Evolutionary conservation across 2,113 vertebrate species (phyloP), one percentile per base, ranked within the genome.

Genomic region (Stegostoma tigrinum): DNA sequence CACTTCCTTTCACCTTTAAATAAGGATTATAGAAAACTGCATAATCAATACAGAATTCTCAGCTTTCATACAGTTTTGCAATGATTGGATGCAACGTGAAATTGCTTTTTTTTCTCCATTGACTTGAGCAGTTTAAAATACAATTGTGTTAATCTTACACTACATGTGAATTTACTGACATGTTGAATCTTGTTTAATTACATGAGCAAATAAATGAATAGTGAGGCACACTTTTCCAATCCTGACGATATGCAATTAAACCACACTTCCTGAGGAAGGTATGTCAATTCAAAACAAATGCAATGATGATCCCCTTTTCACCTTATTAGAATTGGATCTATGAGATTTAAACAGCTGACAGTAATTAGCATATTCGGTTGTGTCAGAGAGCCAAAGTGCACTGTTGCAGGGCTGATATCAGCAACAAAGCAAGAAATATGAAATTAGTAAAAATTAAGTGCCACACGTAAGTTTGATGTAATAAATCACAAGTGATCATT

Each of bases 251-350:
- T 97, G 96, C 97, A 97, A 96, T 97, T 98, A 97, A 96, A 97
- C 96, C 97, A 97, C 97, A 97, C 97, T 97, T 96, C n/a, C 52
- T 96, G 38, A 97, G 96, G 96, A 97, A 95, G 97, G 97, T 96
- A 96, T 97, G 96, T 97, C 97, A 97, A 97, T 96, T 90, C 97
- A 97, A 97, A 97, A 97, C 97, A 97, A 97, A 97, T 96, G 96
- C 96, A 98, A 98, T 98, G 97, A 97, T 98, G 97, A 97, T 98
- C 96, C 97, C 95, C 96, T 96, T 97, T 97, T 97, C 97, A 97
- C 95, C 96, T 95, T 96, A 96, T 96, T 97, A 97, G 97, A 96
- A 95, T 97, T 96, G 97, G 96, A 97, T 96, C 97, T 97, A 97
- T 97, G 96, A 66, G 97, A 97, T 96, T 95, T 96, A 75, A 72